Conservation (phyloP, 2,888 invertebrate genomes). For the Arrhopalites spinosus region DNA sequence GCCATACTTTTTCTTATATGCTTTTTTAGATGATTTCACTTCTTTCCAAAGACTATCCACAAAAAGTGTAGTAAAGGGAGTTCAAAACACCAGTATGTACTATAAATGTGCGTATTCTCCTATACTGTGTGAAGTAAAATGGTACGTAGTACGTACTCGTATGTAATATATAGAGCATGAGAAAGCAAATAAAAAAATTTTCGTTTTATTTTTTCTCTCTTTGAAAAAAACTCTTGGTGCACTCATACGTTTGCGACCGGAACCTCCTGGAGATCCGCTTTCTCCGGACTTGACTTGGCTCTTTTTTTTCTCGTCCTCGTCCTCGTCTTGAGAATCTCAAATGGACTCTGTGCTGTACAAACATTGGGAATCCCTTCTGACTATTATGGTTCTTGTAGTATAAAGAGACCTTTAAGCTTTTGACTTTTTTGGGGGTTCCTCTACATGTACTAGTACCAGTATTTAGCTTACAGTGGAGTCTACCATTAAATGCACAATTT, state of each 20-base stretch:
- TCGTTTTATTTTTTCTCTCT: background rate
- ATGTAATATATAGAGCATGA: too few relatives aligned
- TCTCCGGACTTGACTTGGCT: conserved; percentile 4
- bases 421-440: too few relatives aligned
- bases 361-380: background rate
- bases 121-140: too few relatives aligned
- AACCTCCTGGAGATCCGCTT: conserved; percentile 31
- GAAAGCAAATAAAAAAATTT: background rate
- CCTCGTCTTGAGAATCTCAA: conserved; percentile 5
- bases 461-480: too few relatives aligned
- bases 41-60: too few relatives aligned
- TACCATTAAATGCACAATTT: too few relatives aligned
- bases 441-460: too few relatives aligned
- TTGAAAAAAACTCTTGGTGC: conserved; percentile 7
- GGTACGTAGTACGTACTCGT: background rate
- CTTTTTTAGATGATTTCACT: too few relatives aligned
- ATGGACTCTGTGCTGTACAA: background rate
- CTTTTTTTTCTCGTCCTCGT: conserved; percentile 6
- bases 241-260: conserved; percentile 28
- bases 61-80: background rate
- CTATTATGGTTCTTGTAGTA: too few relatives aligned
- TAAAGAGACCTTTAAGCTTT: too few relatives aligned
- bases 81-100: background rate
- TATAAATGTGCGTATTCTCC: too few relatives aligned
- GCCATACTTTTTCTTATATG: too few relatives aligned